Conservation (phyloP, 1,140 invertebrate species). For the Aradophagus sp. region DNA sequence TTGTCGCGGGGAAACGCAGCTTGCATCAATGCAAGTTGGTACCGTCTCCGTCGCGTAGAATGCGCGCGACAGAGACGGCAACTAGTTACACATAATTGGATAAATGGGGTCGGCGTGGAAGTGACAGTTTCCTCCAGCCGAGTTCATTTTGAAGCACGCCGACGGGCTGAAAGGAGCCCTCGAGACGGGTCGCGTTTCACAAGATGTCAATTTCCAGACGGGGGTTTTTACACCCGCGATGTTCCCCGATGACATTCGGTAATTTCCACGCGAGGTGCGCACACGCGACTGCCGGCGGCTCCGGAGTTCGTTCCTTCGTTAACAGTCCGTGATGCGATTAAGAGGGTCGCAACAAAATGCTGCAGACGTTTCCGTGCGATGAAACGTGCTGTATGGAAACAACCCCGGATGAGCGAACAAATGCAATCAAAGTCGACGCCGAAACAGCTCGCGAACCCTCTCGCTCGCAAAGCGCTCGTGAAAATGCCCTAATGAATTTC, state of each 20-base stretch:
- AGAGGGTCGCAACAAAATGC: conserved; percentile 36
- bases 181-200: conserved; percentile 33
- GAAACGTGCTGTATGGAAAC: conserved; percentile 36
- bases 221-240: conserved; percentile 35
- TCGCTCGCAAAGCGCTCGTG: background rate
- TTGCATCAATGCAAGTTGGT: too few relatives aligned
- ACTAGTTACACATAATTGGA: conserved; percentile 8
- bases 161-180: conserved; percentile 16
- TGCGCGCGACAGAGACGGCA: too few relatives aligned
- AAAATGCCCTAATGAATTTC: too few relatives aligned
- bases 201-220: conserved; percentile 44
- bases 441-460: conserved; percentile 8
- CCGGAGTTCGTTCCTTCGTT: conserved; percentile 14
- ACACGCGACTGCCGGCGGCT: conserved; percentile 25
- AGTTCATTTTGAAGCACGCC: conserved; percentile 28
- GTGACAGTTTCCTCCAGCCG: conserved; percentile 10
- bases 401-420: conserved; percentile 31
- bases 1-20: too few relatives aligned
- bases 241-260: conserved; percentile 35
- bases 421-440: conserved; percentile 23
- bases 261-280: conserved; percentile 40
- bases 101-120: conserved; percentile 2
- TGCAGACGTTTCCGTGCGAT: conserved; percentile 13
- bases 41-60: too few relatives aligned
- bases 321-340: conserved; percentile 51